A percentile compares a stretch with the other conserved stretches of the same genome.
phyloP scores from a whole-genome alignment of 2,113 vertebrate species.

The Macheiramphus alcinus region DNA sequence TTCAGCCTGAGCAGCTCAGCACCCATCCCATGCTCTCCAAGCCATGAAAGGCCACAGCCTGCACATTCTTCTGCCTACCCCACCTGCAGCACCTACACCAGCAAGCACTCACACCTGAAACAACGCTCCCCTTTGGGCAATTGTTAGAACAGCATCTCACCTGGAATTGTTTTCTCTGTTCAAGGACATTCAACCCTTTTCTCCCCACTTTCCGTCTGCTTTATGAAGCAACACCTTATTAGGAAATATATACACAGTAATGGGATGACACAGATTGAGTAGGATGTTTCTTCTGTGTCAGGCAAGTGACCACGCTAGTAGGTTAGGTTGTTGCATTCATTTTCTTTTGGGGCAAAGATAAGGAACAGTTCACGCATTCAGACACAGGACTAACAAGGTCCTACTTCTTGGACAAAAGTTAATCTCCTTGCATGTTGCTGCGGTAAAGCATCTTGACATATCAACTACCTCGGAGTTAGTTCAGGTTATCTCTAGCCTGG shows the following conservation, averaged over 20 bases:
- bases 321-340: neutral
- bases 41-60: fast-evolving
- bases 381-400: neutral
- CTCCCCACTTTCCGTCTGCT: neutral
- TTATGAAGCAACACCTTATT: neutral
- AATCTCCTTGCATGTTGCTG: neutral
- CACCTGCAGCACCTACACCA: neutral
- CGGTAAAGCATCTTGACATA: neutral
- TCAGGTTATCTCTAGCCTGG: neutral
- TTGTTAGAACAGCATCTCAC: neutral
- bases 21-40: neutral
- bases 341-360: neutral
- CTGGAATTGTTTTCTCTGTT: neutral
- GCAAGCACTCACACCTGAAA: neutral
- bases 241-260: neutral
- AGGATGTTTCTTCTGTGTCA: neutral
- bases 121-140: neutral
- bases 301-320: neutral
- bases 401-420: neutral
- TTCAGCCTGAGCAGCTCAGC: neutral
- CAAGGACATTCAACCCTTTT: neutral
- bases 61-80: neutral
- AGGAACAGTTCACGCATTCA: neutral
- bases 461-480: fast-evolving
- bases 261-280: neutral